phyloP scores from a whole-genome alignment of 1,140 invertebrate species.

The Caenorhabditis tropicalis region DNA sequence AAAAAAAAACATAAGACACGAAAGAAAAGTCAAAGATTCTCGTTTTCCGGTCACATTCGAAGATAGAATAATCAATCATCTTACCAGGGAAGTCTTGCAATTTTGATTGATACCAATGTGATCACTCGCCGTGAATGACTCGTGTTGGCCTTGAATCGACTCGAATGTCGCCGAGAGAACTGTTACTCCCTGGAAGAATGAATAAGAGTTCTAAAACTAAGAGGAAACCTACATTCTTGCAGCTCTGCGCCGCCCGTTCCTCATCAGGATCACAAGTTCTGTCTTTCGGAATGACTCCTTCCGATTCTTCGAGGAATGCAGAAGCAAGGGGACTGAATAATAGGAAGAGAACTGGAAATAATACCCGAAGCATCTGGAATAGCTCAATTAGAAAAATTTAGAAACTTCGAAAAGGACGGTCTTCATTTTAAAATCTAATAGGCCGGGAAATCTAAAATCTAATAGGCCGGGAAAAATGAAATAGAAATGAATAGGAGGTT shows the following conservation, averaged over 20 bases:
- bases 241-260: conserved; percentile 14
- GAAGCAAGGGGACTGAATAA: neutral
- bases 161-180: conserved; percentile 14
- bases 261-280: conserved; percentile 6
- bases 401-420: neutral
- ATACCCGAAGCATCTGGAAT: conserved; percentile 11
- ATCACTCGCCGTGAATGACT: conserved; percentile 36
- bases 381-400: neutral
- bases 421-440: neutral
- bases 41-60: neutral
- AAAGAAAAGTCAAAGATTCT: neutral
- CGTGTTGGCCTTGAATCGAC: conserved; percentile 26
- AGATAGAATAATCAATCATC: conserved; percentile 26
- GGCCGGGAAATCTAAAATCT: too few species aligned
- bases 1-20: neutral
- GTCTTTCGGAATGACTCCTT: neutral
- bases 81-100: conserved; percentile 29
- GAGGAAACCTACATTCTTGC: conserved; percentile 12
- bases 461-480: too few species aligned
- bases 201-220: neutral
- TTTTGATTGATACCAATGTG: conserved; percentile 40
- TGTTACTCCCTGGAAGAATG: neutral
- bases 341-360: neutral
- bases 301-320: conserved; percentile 17
- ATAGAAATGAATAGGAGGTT: too few species aligned